phyloP scores from a whole-genome alignment of 2,797 vertebrate genomes.

The Ctenopoma kingsleyae region DNA sequence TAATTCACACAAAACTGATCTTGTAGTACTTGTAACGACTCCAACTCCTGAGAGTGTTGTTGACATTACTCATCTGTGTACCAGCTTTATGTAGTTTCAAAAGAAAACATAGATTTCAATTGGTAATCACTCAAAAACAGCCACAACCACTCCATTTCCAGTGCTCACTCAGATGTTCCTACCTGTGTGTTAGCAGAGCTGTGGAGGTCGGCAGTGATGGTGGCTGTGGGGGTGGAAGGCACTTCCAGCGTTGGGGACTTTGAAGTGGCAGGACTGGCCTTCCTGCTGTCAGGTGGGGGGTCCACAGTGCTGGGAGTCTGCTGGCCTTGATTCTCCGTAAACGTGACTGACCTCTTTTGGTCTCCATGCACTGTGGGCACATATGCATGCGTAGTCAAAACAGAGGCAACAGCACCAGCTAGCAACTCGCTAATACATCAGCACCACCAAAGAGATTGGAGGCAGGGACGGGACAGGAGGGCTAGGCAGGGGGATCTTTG shows the following conservation, averaged over 20 bases:
- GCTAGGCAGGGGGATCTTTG: constrained; percentile 29
- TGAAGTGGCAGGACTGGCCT: constrained; percentile 72
- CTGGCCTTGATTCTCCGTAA: constrained; percentile 90
- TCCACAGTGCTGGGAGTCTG: constrained; percentile 50
- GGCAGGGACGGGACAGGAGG: constrained; percentile 48
- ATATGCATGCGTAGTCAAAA: constrained; percentile 43
- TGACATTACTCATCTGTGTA: too few species aligned
- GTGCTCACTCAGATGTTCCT: constrained; percentile 3
- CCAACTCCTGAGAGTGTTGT: too few species aligned
- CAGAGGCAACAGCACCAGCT: not conserved
- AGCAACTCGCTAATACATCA: constrained; percentile 35
- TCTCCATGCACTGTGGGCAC: constrained; percentile 83
- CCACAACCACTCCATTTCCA: not conserved
- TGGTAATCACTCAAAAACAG: not conserved
- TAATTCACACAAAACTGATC: too few species aligned
- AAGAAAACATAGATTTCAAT: not conserved
- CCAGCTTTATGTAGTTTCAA: too few species aligned
- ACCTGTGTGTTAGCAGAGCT: constrained; percentile 85
- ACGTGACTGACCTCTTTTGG: constrained; percentile 97
- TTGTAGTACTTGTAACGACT: too few species aligned
- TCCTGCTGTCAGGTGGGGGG: constrained; percentile 65
- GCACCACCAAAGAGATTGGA: constrained; percentile 49
- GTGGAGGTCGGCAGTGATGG: constrained; percentile 87
- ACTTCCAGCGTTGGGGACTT: constrained; percentile 76
- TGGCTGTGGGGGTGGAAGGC: constrained; percentile 71